phyloP scores from a whole-genome alignment of 2,113 vertebrate genomes.

The Phylloscopus trochilus region DNA sequence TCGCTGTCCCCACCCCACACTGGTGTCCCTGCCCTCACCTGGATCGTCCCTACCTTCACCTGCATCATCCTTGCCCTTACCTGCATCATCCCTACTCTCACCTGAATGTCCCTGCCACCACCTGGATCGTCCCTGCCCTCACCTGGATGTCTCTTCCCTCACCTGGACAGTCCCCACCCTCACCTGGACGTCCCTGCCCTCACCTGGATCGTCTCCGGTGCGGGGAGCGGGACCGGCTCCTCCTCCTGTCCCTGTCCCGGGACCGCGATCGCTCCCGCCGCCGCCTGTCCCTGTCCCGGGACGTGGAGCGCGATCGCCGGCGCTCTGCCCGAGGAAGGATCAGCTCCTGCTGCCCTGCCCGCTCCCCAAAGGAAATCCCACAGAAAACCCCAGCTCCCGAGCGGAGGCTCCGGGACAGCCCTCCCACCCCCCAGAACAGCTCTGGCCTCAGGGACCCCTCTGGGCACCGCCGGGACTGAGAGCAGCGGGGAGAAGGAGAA shows the following conservation, averaged over 20 bases:
- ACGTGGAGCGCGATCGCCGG: constrained; percentile 87
- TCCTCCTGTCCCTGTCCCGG: constrained; percentile 86
- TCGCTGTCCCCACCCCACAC: background rate
- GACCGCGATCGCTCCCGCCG: constrained; percentile 88
- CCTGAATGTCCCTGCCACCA: background rate
- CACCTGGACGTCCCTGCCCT: background rate
- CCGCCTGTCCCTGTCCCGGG: constrained; percentile 88
- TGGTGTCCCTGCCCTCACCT: background rate
- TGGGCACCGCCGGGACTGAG: accelerated
- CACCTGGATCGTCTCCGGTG: constrained; percentile 91
- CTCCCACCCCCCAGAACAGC: too few relatives aligned
- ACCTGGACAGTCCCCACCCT: background rate
- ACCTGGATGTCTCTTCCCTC: background rate
- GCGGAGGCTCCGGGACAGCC: background rate
- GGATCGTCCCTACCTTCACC: background rate
- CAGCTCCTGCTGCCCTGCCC: background rate
- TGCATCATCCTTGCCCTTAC: too few relatives aligned
- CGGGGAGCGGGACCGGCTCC: constrained; percentile 89
- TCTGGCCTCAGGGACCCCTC: background rate
- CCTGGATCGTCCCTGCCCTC: background rate
- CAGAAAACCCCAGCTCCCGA: background rate
- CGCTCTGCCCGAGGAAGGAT: constrained; percentile 73
- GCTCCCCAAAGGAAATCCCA: background rate
- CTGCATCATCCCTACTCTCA: background rate
- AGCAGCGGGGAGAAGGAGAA: background rate